Evolutionary conservation across 2,888 invertebrate genomes (phyloP).

Genomic region (Rhorus exstirpatorius): DNA sequence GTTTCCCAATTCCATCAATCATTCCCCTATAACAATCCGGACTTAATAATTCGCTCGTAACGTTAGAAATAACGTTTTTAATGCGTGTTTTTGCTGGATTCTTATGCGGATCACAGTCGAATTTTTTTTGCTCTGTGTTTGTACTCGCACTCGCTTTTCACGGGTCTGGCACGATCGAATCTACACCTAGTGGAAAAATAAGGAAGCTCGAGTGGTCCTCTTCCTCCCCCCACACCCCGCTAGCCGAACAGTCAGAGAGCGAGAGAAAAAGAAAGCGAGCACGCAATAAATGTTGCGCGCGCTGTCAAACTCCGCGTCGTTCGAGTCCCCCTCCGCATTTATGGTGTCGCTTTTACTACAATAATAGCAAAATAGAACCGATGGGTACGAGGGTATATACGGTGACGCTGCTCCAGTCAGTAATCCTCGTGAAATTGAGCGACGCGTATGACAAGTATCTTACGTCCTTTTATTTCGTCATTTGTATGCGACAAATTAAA

Average conservation of each 20-base stretch:
- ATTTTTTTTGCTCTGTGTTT: too few relatives aligned
- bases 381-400: too few relatives aligned
- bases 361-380: slow-evolving; percentile 17
- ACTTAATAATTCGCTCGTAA: too few relatives aligned
- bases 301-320: slow-evolving; percentile 29
- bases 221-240: background rate
- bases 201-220: slow-evolving; percentile 15
- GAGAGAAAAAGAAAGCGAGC: slow-evolving; percentile 1
- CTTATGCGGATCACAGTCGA: too few relatives aligned
- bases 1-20: too few relatives aligned
- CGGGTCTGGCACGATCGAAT: background rate
- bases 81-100: too few relatives aligned
- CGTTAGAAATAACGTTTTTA: too few relatives aligned
- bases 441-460: background rate
- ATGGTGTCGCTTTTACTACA: slow-evolving; percentile 33
- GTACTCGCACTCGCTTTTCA: too few relatives aligned
- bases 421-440: slow-evolving; percentile 19
- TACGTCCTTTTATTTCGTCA: background rate
- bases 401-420: slow-evolving; percentile 4
- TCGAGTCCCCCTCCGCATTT: slow-evolving; percentile 12
- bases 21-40: too few relatives aligned
- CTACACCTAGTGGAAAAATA: slow-evolving; percentile 7
- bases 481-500: too few relatives aligned
- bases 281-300: too few relatives aligned
- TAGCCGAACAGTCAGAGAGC: background rate